Evolutionary conservation across 2,797 vertebrate species (phyloP).

Genomic region (Lepilemur ruficaudatus): DNA sequence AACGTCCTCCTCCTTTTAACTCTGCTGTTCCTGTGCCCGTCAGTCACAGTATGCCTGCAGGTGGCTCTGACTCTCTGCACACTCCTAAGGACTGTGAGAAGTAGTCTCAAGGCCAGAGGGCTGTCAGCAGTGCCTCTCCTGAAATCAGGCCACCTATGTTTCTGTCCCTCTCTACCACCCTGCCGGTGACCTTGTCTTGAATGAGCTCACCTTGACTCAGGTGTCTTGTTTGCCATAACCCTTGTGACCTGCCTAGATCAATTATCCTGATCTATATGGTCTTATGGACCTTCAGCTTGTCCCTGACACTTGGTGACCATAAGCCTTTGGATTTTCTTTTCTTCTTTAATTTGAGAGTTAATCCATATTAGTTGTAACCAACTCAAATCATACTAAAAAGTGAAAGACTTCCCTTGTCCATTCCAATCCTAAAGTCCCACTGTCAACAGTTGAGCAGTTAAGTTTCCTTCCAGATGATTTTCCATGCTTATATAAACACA

Average conservation of each 20-base stretch:
- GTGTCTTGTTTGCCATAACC: not conserved
- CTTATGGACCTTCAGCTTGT: not conserved
- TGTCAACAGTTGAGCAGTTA: not conserved
- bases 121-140: not conserved
- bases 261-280: not conserved
- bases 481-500: not conserved
- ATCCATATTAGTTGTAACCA: not conserved
- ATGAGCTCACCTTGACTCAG: not conserved
- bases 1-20: not conserved
- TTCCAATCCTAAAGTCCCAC: not conserved
- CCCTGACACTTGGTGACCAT: not conserved
- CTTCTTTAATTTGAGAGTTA: conserved; percentile 13
- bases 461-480: not conserved
- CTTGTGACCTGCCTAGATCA: not conserved
- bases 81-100: not conserved
- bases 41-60: not conserved
- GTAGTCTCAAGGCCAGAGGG: not conserved
- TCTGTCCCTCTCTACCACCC: not conserved
- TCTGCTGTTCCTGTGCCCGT: not conserved
- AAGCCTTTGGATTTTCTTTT: not conserved
- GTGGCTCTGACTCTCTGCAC: not conserved
- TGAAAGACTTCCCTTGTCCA: not conserved
- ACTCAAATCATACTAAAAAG: not conserved
- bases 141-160: not conserved
- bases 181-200: conserved; percentile 1